Percentiles rank a stretch among this genome's conserved stretches.
These are phyloP conservation scores for Grammomys dolichurus DNA, from an alignment of 2,113 vertebrate genomes.

Conservation along the genomic window DNA sequence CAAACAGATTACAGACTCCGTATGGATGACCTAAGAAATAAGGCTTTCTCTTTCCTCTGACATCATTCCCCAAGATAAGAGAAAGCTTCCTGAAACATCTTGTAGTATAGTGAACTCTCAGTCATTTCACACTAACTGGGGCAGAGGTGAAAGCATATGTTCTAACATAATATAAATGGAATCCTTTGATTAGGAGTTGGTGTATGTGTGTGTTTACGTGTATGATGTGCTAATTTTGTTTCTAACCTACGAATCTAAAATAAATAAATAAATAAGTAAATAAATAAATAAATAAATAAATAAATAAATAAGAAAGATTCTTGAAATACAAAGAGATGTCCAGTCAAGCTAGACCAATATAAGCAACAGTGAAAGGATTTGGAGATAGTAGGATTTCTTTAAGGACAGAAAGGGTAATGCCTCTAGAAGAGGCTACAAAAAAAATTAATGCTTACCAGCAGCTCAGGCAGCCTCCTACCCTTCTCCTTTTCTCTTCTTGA, in stretches of 20 bases:
- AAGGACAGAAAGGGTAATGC: background rate
- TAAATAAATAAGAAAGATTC: background rate
- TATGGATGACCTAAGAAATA: background rate
- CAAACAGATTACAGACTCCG: background rate
- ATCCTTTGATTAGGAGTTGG: background rate
- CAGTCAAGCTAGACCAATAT: background rate
- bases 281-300: no score
- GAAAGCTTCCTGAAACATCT: background rate
- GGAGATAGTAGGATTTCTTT: background rate
- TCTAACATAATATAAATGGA: background rate
- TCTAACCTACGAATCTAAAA: conserved; percentile 13
- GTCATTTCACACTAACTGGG: background rate
- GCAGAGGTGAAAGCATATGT: background rate
- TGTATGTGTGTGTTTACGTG: background rate
- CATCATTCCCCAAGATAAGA: conserved; percentile 19
- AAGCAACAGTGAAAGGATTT: background rate
- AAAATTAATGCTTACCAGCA: no score
- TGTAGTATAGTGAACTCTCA: background rate
- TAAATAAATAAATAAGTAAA: background rate
- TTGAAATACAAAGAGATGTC: background rate
- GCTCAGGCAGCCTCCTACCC: background rate
- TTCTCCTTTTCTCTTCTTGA: background rate
- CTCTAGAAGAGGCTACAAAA: background rate
- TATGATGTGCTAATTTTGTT: conserved; percentile 42
- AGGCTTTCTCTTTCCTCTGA: background rate